phyloP scores from a whole-genome alignment of 2,113 vertebrate genomes.

The Oxygymnocypris stewartii region DNA sequence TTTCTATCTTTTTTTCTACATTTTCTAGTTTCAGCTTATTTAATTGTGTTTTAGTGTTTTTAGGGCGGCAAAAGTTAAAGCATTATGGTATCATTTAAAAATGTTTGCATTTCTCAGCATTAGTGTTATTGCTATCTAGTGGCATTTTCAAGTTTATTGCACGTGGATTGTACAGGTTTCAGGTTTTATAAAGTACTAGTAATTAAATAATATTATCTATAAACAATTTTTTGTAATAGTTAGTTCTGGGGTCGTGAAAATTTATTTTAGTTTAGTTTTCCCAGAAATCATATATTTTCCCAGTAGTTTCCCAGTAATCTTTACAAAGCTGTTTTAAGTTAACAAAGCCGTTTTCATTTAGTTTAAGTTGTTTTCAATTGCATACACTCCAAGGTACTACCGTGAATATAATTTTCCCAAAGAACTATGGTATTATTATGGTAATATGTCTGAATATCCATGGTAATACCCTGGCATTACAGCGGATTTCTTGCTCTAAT shows the following conservation, averaged over 20 bases:
- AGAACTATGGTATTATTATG: background rate
- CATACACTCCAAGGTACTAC: conserved; percentile 65
- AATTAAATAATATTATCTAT: background rate
- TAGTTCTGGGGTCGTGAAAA: background rate
- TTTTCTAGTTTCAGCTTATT: too few species aligned
- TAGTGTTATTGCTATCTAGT: background rate
- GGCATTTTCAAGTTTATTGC: background rate
- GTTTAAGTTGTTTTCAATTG: background rate
- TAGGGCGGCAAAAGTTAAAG: background rate
- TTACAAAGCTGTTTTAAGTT: too few species aligned
- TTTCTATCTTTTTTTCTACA: background rate
- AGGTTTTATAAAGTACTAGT: background rate
- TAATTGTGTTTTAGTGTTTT: background rate
- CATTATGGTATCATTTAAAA: background rate
- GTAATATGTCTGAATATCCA: conserved; percentile 54
- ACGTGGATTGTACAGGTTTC: background rate
- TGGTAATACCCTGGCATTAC: conserved; percentile 38
- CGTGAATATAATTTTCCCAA: background rate
- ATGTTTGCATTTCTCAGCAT: background rate
- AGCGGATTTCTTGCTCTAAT: conserved; percentile 50
- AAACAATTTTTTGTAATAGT: background rate
- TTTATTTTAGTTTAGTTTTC: too few species aligned
- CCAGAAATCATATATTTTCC: too few species aligned
- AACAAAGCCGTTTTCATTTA: background rate
- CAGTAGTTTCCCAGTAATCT: too few species aligned